phyloP scores from a whole-genome alignment of 2,888 invertebrate genomes.

The Apotomis capreana region DNA sequence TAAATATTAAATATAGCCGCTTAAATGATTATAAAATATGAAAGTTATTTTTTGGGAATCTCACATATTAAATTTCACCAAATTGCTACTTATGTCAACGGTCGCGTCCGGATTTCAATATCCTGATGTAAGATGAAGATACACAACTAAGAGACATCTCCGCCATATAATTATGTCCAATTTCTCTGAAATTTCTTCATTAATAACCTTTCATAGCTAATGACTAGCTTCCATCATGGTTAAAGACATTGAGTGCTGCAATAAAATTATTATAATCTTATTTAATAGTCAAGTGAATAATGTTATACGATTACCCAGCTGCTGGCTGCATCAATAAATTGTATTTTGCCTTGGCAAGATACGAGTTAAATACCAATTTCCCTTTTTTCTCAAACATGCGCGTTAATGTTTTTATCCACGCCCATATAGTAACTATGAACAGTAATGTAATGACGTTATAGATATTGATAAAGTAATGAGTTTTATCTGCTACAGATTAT shows the following conservation, averaged over 20 bases:
- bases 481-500: no score
- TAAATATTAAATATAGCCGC: neutral
- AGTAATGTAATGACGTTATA: no score
- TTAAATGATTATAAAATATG: neutral
- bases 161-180: constrained; percentile 22
- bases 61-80: constrained; percentile 27
- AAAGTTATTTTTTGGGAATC: neutral
- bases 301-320: neutral
- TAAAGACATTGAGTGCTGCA: constrained; percentile 5
- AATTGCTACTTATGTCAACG: constrained; percentile 26
- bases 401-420: no score
- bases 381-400: no score
- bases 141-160: constrained; percentile 14
- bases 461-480: no score
- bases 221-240: constrained; percentile 10
- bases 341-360: neutral
- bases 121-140: constrained; percentile 26
- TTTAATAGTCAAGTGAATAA: neutral
- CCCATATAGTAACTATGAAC: no score
- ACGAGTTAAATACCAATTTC: no score
- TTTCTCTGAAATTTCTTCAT: constrained; percentile 2
- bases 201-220: constrained; percentile 2
- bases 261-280: neutral
- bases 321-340: neutral
- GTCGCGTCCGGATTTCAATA: constrained; percentile 3